Percentiles rank a stretch among this genome's conserved stretches.
Conservation (phyloP, 2,797 vertebrate species). For the Micromesistius poutassou region DNA sequence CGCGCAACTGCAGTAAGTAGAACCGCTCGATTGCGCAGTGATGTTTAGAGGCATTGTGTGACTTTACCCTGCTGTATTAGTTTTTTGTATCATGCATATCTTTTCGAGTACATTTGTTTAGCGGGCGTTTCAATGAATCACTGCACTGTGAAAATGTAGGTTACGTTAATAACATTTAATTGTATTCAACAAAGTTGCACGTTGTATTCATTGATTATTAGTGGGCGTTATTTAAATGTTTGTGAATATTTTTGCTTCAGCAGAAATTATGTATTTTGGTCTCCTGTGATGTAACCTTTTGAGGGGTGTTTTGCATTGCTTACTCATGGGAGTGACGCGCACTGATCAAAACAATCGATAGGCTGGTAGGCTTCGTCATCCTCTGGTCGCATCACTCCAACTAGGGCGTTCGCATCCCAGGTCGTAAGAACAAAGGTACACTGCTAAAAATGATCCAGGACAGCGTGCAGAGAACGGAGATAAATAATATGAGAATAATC, state of each 20-base stretch:
- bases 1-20: constrained; percentile 12
- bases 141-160: too few relatives aligned
- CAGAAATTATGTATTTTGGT: neutral
- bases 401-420: neutral
- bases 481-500: too few relatives aligned
- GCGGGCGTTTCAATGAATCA: too few relatives aligned
- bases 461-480: too few relatives aligned
- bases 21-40: neutral
- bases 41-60: neutral
- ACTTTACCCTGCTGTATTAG: neutral
- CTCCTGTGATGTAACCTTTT: neutral
- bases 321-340: neutral
- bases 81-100: too few relatives aligned
- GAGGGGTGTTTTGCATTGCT: neutral
- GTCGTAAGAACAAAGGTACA: too few relatives aligned
- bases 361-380: neutral
- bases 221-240: neutral
- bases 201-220: neutral
- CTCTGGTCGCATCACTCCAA: neutral
- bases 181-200: neutral
- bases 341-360: too few relatives aligned
- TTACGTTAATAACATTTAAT: neutral
- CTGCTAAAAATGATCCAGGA: too few relatives aligned
- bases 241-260: neutral
- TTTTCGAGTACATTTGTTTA: too few relatives aligned